Base-by-base conservation (phyloP, 2,888 invertebrate species). In the Coremacera marginata region DNA sequence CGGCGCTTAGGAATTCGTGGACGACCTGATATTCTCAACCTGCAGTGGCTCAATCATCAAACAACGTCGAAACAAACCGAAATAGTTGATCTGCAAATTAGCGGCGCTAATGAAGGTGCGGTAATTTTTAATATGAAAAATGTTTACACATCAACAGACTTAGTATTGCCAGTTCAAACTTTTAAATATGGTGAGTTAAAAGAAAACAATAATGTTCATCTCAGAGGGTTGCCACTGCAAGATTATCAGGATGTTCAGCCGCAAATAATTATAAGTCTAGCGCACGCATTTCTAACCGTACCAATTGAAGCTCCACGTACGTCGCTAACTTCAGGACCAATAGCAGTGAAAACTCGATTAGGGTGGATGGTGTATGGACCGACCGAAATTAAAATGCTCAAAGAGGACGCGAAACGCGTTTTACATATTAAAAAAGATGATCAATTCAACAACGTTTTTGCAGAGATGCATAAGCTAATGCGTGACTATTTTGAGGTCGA, bases 91-190 rank as follows among this genome's bases (percentile, higher is more conserved):
- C 25, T 62, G 25, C 2, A 11, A 19, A 62, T 62, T n/a, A 62
- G 62, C 3, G 62, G 22, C 27, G 22, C 9, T 16, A 19, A 62
- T 14, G 27, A 62, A 27, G 62, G 19, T n/a, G 11, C 62, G 3
- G 3, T 22, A 4, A 4, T 22, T 22, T 62, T 62, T 27, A 4
- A 19, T 22, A 22, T 62, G 22, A 25, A 22, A 62, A 62, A 62
- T 11, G 62, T 62, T 16, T 62, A n/a, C 8, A 62, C 62, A 19
- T 11, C 62, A 19, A 11, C 62, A 11, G 11, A 22, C 22, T 19
- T 62, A 62, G 62, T 27, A 62, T 62, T 62, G 62, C 62, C 62
- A 51, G 51, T n/a, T 16, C 51, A 51, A 51, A 51, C 16, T 51
- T 51, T 51, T 51, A 3, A 51, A 16, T 16, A n/a, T 51, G 51